Conservation (phyloP, 2,113 vertebrate genomes). For the Phyllostomus hastatus region DNA sequence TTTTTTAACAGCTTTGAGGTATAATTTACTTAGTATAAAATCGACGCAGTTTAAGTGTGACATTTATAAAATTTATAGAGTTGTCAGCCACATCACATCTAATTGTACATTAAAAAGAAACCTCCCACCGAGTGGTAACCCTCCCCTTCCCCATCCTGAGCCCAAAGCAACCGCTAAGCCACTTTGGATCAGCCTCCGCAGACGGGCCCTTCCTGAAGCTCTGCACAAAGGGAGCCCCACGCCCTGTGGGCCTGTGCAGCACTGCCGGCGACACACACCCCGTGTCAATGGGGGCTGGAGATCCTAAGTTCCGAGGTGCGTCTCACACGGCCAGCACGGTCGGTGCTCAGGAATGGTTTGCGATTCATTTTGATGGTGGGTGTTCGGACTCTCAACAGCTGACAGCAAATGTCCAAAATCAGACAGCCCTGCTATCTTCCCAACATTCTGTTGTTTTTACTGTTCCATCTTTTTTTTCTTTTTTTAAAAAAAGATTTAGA, state of each 20-base stretch:
- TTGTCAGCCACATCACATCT: not conserved
- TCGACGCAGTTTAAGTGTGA: not conserved
- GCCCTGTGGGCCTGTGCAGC: not conserved
- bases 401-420: not conserved
- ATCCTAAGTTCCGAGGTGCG: not conserved
- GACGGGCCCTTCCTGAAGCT: not conserved
- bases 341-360: not conserved
- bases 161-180: not conserved
- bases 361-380: not conserved
- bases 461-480: not conserved
- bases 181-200: not conserved
- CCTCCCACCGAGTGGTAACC: too few relatives aligned
- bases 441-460: not conserved
- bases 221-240: not conserved
- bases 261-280: not conserved
- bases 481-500: not conserved
- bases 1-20: not conserved
- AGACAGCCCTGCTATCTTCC: not conserved
- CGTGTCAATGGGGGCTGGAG: not conserved
- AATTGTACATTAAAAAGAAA: not conserved
- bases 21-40: constrained; percentile 34
- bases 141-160: not conserved
- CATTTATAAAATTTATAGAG: not conserved
- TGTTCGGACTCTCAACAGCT: not conserved
- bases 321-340: not conserved